Evolutionary conservation across 2,888 invertebrate species (phyloP).

Genomic region (Cyaniris semiargus): DNA sequence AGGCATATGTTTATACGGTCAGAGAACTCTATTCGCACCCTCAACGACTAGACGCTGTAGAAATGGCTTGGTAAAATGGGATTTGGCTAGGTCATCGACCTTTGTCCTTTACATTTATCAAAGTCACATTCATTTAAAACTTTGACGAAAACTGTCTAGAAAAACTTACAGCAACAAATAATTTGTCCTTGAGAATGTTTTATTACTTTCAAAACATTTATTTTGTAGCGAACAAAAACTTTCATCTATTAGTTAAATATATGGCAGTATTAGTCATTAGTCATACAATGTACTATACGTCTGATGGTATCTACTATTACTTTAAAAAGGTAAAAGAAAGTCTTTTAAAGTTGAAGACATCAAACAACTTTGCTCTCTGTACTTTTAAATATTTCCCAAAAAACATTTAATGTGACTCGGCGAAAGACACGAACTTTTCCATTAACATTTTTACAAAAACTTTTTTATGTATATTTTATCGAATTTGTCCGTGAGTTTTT

Average conservation of each 20-base stretch:
- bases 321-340: not conserved
- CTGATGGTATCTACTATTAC: not conserved
- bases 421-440: not conserved
- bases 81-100: slow-evolving; percentile 3
- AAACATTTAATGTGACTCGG: not conserved
- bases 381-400: not conserved
- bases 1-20: not conserved
- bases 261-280: too few species aligned
- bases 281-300: too few species aligned
- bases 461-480: not conserved
- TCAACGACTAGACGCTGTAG: not conserved
- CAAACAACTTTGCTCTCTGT: not conserved
- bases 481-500: too few species aligned
- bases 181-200: not conserved
- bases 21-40: not conserved
- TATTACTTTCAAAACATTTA: not conserved
- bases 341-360: not conserved
- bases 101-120: not conserved
- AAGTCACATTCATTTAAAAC: slow-evolving; percentile 9
- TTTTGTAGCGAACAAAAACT: not conserved
- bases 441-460: not conserved
- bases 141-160: not conserved
- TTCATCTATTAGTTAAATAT: not conserved
- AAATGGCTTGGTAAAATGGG: not conserved
- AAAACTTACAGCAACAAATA: not conserved